Conservation (phyloP, 2,888 invertebrate genomes). For the Notodonta dromedarius region DNA sequence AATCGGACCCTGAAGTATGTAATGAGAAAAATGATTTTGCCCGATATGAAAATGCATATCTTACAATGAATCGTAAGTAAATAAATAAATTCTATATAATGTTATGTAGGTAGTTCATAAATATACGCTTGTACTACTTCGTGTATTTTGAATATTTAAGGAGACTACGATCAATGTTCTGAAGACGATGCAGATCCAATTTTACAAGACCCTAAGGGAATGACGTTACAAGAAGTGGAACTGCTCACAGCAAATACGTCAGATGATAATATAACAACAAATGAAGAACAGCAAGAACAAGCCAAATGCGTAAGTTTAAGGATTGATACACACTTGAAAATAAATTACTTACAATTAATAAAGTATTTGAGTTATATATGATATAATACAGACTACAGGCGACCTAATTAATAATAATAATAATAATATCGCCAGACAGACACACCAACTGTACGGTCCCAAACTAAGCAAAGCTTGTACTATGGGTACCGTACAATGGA, state of each 20-base stretch:
- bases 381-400: no score
- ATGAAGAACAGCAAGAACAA: conserved; percentile 23
- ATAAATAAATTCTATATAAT: neutral
- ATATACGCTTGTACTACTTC: no score
- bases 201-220: conserved; percentile 65
- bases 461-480: no score
- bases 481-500: no score
- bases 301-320: conserved; percentile 24
- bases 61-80: conserved; percentile 69
- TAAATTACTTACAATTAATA: no score
- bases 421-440: no score
- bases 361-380: no score
- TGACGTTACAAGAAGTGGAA: conserved; percentile 70
- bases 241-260: conserved; percentile 56
- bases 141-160: conserved; percentile 35
- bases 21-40: conserved; percentile 41
- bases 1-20: conserved; percentile 21
- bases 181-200: conserved; percentile 65
- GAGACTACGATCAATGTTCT: conserved; percentile 72
- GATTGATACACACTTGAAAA: no score
- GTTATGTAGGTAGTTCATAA: no score
- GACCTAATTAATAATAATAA: no score
- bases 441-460: no score
- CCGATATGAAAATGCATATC: conserved; percentile 60
- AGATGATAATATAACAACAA: conserved; percentile 37